These are phyloP conservation scores for Ispidina lecontei DNA, from an alignment of 2,797 vertebrate species.

Conservation along the genomic window DNA sequence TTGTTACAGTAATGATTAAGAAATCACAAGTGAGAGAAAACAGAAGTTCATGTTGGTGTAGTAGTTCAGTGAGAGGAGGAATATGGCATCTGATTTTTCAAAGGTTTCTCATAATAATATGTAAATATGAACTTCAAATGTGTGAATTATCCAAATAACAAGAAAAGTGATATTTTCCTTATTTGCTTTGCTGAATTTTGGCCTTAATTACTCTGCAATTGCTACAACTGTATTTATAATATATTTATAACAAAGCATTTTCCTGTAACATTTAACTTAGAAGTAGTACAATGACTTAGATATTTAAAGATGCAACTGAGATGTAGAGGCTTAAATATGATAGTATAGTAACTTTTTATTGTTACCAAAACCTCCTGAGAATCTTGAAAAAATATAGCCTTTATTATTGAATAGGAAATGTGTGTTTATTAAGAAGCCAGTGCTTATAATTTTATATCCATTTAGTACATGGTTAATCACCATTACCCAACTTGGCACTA, in stretches of 20 bases:
- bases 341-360: not conserved
- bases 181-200: not conserved
- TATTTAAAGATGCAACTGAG: not conserved
- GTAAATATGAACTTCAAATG: slow-evolving; percentile 15
- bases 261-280: not conserved
- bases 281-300: not conserved
- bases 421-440: not conserved
- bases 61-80: not conserved
- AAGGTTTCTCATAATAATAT: not conserved
- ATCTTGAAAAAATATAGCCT: not conserved
- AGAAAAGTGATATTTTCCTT: not conserved
- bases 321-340: not conserved
- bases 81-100: not conserved
- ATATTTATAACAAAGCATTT: not conserved
- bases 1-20: not conserved
- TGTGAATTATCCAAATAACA: slow-evolving; percentile 22
- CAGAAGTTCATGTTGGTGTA: not conserved
- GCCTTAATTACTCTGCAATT: not conserved
- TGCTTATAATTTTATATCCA: slow-evolving; percentile 11
- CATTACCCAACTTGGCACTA: not conserved
- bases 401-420: slow-evolving; percentile 6
- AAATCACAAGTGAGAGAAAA: not conserved
- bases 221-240: not conserved
- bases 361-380: not conserved
- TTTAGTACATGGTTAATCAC: slow-evolving; percentile 14